Base-by-base conservation (phyloP, 2,797 vertebrate genomes). In the Microctenopoma lineatum region DNA sequence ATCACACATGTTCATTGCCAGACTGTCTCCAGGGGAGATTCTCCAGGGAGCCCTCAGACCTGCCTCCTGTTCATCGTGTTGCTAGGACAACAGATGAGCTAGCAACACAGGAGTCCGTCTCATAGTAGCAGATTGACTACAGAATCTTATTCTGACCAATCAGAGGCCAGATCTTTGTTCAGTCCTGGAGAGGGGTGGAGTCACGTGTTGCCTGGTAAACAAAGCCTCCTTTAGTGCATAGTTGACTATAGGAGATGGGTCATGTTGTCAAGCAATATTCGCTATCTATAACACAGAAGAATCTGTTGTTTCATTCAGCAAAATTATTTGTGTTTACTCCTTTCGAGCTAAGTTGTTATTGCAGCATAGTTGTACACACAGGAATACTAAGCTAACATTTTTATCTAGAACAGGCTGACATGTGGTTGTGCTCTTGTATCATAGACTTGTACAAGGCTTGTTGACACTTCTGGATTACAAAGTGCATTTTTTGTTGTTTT, bases 91-190 rank as follows among this genome's bases (percentile, higher is more conserved):
- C 92, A 92, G 88, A 84, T 82, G 46, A 83, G 73, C 75, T 78
- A 73, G 82, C 77, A 72, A 76, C 75, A 63, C 70, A 79, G 21
- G 41, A 83, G 70, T 81, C 80, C 62, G 56, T 88, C 82, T 90
- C 89, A 69, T 89, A 83, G 89, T 86, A 90, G 90, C 91, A 92
- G 90, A 92, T 89, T 91, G 83, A 80, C 78, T 84, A 89, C 38
- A 74, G 83, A 78, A 73, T 73, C 73, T 41, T 8, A 27, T 16
- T 60, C 53, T 1, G 41, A 86, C 90, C 92, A 91, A 90, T 92
- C 84, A 78, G 66, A 68, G 62, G 62, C 55, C 62, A 15, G 61
- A 26, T 42, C 59, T 62, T 60, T 70, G 79, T 62, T 26, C 70
- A 83, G 81, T 44, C 15, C 42, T 44, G 5, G 42, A n/a, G 15